A percentile compares a stretch with the other conserved stretches of the same genome.
These are phyloP conservation scores for Emydoidea blandingii DNA, from an alignment of 2,797 vertebrate species.

Conservation along the genomic window DNA sequence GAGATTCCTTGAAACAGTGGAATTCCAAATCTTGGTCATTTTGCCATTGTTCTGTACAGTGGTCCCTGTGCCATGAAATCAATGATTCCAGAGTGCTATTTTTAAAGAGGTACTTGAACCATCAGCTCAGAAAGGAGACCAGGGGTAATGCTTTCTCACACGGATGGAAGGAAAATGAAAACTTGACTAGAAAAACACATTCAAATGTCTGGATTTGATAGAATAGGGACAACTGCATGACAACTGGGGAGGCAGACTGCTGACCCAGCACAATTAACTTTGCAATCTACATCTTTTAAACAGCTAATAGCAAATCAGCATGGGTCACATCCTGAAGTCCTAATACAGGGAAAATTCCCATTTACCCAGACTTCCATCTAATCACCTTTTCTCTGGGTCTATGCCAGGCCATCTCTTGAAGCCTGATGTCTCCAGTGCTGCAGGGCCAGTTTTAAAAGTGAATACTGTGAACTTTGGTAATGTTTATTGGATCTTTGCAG, in stretches of 20 bases:
- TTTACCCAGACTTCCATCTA: not conserved
- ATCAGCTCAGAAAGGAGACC: not conserved
- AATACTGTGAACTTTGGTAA: not conserved
- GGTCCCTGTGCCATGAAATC: not conserved
- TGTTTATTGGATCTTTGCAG: not conserved
- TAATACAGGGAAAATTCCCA: not conserved
- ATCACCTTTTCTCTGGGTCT: not conserved
- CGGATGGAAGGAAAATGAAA: not conserved
- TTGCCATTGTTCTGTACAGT: fast-evolving
- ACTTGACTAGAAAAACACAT: not conserved
- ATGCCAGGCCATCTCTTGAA: not conserved
- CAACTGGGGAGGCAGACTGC: fast-evolving
- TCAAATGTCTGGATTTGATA: not conserved
- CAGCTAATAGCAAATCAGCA: fast-evolving
- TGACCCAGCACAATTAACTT: not conserved
- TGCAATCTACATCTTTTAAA: not conserved
- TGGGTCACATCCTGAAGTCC: not conserved
- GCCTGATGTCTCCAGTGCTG: not conserved
- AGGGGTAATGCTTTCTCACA: not conserved
- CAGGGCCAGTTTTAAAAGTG: not conserved
- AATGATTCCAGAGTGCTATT: not conserved
- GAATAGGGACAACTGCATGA: fast-evolving
- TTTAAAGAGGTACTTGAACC: fast-evolving
- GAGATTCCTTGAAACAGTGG: not conserved
- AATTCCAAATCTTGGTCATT: fast-evolving